Evolutionary conservation across 2,888 invertebrate species (phyloP).

Genomic region (Notodonta ziczac): DNA sequence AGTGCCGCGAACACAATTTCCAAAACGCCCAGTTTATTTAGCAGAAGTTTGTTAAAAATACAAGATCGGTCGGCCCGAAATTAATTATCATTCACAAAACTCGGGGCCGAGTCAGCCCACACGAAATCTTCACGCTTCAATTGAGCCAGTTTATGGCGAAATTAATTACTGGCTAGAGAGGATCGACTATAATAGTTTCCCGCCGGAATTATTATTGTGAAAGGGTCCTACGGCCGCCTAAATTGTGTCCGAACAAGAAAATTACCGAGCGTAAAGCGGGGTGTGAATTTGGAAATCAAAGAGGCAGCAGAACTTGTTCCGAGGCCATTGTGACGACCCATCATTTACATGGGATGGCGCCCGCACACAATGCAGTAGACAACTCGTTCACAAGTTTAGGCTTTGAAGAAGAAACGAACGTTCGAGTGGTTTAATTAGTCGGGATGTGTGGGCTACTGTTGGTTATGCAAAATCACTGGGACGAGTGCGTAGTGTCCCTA

Average conservation of each 20-base stretch:
- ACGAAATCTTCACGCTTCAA: constrained; percentile 82
- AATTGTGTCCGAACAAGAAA: constrained; percentile 85
- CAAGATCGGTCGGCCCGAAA: constrained; percentile 61
- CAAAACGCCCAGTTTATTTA: constrained; percentile 45
- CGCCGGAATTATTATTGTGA: constrained; percentile 81
- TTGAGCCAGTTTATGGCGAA: constrained; percentile 81
- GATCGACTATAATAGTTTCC: constrained; percentile 83
- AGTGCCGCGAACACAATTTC: constrained; percentile 24
- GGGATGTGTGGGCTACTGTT: constrained; percentile 17
- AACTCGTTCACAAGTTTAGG: constrained; percentile 57
- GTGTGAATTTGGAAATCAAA: constrained; percentile 83
- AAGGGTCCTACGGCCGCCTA: constrained; percentile 60
- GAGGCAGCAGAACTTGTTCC: constrained; percentile 73
- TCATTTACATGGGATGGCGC: constrained; percentile 79
- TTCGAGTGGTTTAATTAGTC: constrained; percentile 36
- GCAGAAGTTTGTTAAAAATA: constrained; percentile 61
- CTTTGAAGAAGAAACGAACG: constrained; percentile 49
- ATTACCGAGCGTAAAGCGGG: constrained; percentile 84
- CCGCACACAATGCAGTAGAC: constrained; percentile 62
- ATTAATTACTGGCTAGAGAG: constrained; percentile 83
- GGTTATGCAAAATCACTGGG: not conserved
- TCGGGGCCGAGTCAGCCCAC: constrained; percentile 68
- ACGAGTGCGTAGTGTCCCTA: not conserved
- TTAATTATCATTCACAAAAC: constrained; percentile 76
- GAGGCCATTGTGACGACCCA: constrained; percentile 73